These are phyloP conservation scores for Irena cyanogastra DNA, from an alignment of 2,113 vertebrate species.

Conservation along the genomic window DNA sequence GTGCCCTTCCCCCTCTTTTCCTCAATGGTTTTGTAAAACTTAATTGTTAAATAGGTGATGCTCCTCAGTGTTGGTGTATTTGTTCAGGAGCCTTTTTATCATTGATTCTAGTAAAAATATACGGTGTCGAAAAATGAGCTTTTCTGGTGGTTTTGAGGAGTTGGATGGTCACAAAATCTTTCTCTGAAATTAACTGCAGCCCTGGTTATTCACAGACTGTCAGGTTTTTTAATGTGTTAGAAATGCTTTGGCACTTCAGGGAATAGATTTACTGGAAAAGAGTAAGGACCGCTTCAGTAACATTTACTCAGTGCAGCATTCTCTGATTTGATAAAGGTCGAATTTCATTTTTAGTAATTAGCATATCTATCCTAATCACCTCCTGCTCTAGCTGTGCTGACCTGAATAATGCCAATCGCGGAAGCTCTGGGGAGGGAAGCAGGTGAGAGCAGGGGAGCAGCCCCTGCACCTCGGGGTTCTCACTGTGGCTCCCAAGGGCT, in stretches of 20 bases:
- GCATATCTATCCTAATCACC: neutral
- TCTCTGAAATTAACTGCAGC: neutral
- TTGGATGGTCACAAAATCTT: neutral
- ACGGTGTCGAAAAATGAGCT: neutral
- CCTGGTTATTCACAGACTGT: neutral
- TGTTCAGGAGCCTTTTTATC: neutral
- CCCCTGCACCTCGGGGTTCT: neutral
- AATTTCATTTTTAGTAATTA: neutral
- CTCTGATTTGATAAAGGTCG: neutral
- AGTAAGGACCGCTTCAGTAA: neutral
- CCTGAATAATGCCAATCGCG: neutral
- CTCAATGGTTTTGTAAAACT: neutral
- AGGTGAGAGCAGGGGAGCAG: neutral
- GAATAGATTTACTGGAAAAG: neutral
- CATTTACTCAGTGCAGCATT: neutral
- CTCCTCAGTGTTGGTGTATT: neutral
- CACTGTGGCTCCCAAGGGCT: fast-evolving
- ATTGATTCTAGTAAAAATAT: neutral
- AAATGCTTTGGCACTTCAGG: neutral
- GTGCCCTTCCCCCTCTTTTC: neutral
- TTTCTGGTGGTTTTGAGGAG: neutral
- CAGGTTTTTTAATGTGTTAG: neutral
- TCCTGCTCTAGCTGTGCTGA: neutral
- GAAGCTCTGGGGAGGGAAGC: neutral
- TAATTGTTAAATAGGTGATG: neutral